A percentile compares a stretch with the other conserved stretches of the same genome.
These are phyloP conservation scores for Camelus dromedarius DNA, from an alignment of 2,113 vertebrate species.

Conservation along the genomic window DNA sequence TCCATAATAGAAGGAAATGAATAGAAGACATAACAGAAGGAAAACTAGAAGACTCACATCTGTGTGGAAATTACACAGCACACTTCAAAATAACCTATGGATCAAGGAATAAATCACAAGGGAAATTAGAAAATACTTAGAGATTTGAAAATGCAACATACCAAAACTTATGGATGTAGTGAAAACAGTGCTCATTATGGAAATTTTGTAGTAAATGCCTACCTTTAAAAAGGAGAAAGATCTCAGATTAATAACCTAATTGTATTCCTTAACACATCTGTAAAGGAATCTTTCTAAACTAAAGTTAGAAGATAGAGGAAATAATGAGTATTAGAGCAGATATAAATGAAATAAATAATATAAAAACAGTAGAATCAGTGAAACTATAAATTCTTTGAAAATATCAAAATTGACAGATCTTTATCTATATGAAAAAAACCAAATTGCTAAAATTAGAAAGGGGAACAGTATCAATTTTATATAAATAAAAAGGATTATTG, in stretches of 20 bases:
- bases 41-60: background rate
- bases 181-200: background rate
- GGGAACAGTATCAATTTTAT: background rate
- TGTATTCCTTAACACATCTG: too few species aligned
- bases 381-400: background rate
- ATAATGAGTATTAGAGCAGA: background rate
- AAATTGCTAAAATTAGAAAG: background rate
- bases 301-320: background rate
- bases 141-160: background rate
- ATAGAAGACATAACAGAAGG: background rate
- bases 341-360: background rate
- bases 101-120: background rate
- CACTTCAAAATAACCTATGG: background rate
- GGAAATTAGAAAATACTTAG: background rate
- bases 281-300: too few species aligned
- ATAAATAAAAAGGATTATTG: background rate
- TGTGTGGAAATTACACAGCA: background rate
- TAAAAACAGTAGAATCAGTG: background rate
- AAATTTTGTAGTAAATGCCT: background rate
- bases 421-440: background rate
- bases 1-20: background rate
- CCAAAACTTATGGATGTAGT: background rate
- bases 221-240: background rate
- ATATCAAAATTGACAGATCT: background rate
- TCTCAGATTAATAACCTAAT: background rate